phyloP scores from a whole-genome alignment of 2,888 invertebrate species.

The Lasiommata megera region DNA sequence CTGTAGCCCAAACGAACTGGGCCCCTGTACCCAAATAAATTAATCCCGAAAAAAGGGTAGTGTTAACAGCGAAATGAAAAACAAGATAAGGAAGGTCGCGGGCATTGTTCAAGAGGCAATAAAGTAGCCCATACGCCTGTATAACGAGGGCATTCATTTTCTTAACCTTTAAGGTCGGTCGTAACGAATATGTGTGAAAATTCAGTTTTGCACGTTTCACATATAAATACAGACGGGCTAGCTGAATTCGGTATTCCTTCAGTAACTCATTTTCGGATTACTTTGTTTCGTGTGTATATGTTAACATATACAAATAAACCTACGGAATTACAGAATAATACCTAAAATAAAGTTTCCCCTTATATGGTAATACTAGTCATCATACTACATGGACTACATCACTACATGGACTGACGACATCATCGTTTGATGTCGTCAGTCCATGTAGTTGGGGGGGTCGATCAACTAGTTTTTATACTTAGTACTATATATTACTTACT shows the following conservation, averaged over 20 bases:
- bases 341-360: too few species aligned
- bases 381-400: too few species aligned
- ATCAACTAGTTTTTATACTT: too few species aligned
- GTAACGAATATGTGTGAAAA: background rate
- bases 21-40: conserved; percentile 18
- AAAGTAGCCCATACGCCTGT: conserved; percentile 17
- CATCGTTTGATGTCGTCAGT: too few species aligned
- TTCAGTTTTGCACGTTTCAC: background rate
- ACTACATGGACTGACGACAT: too few species aligned
- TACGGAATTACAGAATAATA: too few species aligned
- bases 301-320: too few species aligned
- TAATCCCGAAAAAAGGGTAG: conserved; percentile 19
- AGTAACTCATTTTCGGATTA: too few species aligned
- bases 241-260: background rate
- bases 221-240: background rate
- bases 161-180: conserved; percentile 1
- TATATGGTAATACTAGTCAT: too few species aligned
- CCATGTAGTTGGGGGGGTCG: too few species aligned
- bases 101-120: conserved; percentile 19
- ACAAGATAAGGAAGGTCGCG: conserved; percentile 14
- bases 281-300: too few species aligned
- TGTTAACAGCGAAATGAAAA: conserved; percentile 21
- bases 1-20: conserved; percentile 9
- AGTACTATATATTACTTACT: too few species aligned
- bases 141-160: conserved; percentile 6